phyloP scores from a whole-genome alignment of 2,113 vertebrate genomes.

The Prionailurus bengalensis region DNA sequence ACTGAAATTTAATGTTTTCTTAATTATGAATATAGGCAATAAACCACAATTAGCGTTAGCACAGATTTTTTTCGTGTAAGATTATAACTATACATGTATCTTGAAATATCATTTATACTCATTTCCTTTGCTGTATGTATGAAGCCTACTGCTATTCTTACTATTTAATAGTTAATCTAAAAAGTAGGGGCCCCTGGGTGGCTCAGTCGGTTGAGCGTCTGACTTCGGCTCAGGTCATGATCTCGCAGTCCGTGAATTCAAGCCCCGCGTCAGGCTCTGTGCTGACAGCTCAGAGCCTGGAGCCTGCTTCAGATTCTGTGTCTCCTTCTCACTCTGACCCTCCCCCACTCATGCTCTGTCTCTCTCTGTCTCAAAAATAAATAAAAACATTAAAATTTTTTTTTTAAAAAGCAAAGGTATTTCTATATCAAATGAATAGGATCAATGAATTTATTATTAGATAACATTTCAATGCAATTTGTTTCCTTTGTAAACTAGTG shows the following conservation, averaged over 20 bases:
- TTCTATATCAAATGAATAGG: not conserved
- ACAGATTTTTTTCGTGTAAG: not conserved
- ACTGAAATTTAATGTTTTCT: not conserved
- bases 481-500: not conserved
- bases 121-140: not conserved
- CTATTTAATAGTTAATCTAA: not conserved
- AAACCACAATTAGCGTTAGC: not conserved
- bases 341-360: too few species aligned
- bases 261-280: too few species aligned
- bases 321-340: too few species aligned
- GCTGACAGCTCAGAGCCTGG: too few species aligned
- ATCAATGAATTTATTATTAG: constrained; percentile 3
- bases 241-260: too few species aligned
- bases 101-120: not conserved
- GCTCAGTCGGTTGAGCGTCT: too few species aligned
- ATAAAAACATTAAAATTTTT: too few species aligned
- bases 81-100: not conserved
- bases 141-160: not conserved
- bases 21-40: not conserved
- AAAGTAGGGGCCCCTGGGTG: too few species aligned
- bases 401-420: not conserved
- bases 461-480: not conserved
- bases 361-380: too few species aligned
- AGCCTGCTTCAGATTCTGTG: too few species aligned
- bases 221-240: too few species aligned